Evolutionary conservation across 2,888 invertebrate genomes (phyloP).

Genomic region (Lymantria dispar): DNA sequence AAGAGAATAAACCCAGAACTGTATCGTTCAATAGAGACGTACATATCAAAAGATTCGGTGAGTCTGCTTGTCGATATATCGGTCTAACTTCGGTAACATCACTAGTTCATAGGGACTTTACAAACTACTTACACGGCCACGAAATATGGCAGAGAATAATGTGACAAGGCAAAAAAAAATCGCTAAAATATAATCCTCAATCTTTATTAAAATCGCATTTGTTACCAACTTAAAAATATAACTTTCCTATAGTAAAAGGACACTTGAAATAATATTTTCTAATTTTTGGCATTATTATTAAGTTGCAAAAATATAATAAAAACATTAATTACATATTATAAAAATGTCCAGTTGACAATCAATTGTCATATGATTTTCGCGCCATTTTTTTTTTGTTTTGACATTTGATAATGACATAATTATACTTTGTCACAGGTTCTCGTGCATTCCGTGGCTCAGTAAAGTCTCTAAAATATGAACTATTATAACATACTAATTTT

Average conservation of each 20-base stretch:
- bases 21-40: conserved; percentile 96
- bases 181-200: neutral
- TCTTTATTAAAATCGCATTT: too few species aligned
- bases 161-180: neutral
- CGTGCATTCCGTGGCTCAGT: neutral
- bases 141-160: neutral
- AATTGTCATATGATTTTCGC: neutral
- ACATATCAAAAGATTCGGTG: conserved; percentile 94
- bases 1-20: conserved; percentile 82
- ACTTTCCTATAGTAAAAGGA: too few species aligned
- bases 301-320: neutral
- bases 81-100: conserved; percentile 9
- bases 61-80: conserved; percentile 53
- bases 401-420: neutral
- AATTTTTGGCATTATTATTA: too few species aligned
- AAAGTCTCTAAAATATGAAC: neutral
- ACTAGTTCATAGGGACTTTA: conserved; percentile 1
- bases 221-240: too few species aligned
- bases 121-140: neutral
- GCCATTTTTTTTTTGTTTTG: neutral
- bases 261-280: too few species aligned
- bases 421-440: neutral
- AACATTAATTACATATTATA: neutral
- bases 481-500: conserved; percentile 16
- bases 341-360: neutral